Conservation (phyloP, 2,797 vertebrate species). For the Streptopelia turtur region DNA sequence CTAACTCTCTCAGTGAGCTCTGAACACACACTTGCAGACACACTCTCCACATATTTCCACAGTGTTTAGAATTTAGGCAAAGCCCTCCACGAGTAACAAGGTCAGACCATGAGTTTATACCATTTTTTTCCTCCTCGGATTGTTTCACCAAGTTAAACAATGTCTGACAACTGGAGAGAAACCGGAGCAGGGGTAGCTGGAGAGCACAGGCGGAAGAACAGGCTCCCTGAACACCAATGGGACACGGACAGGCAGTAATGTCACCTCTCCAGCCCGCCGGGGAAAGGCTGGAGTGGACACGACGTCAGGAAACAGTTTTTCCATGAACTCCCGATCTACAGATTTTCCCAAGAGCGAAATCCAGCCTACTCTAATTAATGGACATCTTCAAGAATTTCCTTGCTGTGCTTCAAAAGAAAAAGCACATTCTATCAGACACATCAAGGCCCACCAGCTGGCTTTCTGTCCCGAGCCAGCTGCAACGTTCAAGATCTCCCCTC, state of each 20-base stretch:
- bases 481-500: neutral
- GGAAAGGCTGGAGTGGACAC: neutral
- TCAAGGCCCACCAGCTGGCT: neutral
- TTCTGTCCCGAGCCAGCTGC: neutral
- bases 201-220: neutral
- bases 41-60: neutral
- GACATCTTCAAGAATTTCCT: neutral
- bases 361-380: neutral
- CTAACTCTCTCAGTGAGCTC: neutral
- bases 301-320: neutral
- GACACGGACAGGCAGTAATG: neutral
- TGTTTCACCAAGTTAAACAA: neutral
- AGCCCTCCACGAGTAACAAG: neutral
- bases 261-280: neutral
- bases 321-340: neutral
- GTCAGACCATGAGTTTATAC: neutral
- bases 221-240: accelerated
- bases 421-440: neutral
- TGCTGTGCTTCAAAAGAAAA: neutral
- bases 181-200: neutral
- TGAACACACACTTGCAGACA: neutral
- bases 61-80: neutral
- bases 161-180: neutral
- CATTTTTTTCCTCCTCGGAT: neutral
- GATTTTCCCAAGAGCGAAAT: neutral